Conservation (phyloP, 64 coral and sea anemone species). For the Montipora foliosa region DNA sequence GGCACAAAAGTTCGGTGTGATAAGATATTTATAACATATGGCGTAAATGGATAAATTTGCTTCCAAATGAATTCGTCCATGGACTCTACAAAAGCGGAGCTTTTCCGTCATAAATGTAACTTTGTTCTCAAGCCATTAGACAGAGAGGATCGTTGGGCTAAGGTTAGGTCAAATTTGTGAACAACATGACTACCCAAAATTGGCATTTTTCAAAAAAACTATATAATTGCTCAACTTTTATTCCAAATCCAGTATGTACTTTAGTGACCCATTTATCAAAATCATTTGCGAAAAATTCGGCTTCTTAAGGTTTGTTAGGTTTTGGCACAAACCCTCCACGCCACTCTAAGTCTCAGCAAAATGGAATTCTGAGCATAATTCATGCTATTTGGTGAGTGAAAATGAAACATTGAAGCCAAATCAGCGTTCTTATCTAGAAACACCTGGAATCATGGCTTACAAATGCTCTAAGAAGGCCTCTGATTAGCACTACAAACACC, state of each 20-base stretch:
- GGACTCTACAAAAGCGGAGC: constrained; percentile 27
- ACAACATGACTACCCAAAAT: constrained; percentile 20
- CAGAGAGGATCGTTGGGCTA: constrained; percentile 38
- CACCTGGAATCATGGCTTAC: constrained; percentile 8
- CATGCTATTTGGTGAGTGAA: constrained; percentile 25
- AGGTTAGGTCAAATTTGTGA: constrained; percentile 15
- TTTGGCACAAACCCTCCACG: constrained; percentile 32
- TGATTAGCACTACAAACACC: constrained; percentile 65
- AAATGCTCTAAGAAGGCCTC: constrained; percentile 39
- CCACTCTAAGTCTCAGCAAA: constrained; percentile 5
- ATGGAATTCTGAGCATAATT: constrained; percentile 52
- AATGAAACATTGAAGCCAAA: constrained; percentile 58
- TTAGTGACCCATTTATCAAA: constrained; percentile 41
- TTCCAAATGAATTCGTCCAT: constrained; percentile 46
- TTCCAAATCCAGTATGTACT: constrained; percentile 15
- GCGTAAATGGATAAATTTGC: constrained; percentile 23
- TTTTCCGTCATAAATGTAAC: constrained; percentile 11
- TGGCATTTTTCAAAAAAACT: constrained; percentile 50
- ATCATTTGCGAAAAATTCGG: constrained; percentile 64
- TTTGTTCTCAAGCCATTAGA: constrained; percentile 41
- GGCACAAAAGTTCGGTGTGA: constrained; percentile 30
- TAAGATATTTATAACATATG: constrained; percentile 1
- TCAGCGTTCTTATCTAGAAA: constrained; percentile 54
- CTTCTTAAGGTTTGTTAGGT: constrained; percentile 23
- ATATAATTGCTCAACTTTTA: constrained; percentile 21